Evolutionary conservation across 2,888 invertebrate species (phyloP), one percentile per base, ranked within the genome.

Genomic region (Biston betularia): DNA sequence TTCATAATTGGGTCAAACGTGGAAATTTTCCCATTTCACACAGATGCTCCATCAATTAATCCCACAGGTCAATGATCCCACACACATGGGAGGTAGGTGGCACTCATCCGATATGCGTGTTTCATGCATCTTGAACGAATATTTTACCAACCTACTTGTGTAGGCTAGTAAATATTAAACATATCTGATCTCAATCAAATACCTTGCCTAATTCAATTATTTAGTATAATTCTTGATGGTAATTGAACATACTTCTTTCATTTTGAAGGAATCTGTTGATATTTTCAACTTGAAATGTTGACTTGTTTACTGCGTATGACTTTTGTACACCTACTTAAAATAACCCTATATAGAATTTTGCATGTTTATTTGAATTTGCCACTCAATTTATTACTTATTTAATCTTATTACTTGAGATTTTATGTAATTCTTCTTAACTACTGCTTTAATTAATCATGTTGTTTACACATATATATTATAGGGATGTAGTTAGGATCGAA

Each of bases 11-110:
- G 63, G 67, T 67, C 63, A 59, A 63, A 67, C 63, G 46, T 60
- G 63, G 46, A 63, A 67, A 63, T 68, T 63, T 38, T 58, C 54
- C 40, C 63, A 50, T 63, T 68, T 68, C 45, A 54, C 66, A 54
- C 63, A 55, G 53, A 63, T 59, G 67, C 42, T 60, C 34, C n/a
- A 64, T 34, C 62, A 66, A 68, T 68, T 63, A 60, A 49, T 50
- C 40, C 50, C 58, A 44, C 59, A 49, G 59, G 63, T 63, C 63
- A 60, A 45, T 42, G 67, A 59, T 6, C 59, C 33, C 63, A 45
- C 63, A 34, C 59, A 63, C 59, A 63, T 67, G 67, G 53, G 66
- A 53, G 52, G 53, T 44, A 46, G 34, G 50, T 44, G 48, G 35
- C 34, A 44, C 44, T 62, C 63, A 63, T 54, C 63, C 33, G 45